A percentile compares a stretch with the other conserved stretches of the same genome.
These are phyloP conservation scores for Onychostruthus taczanowskii DNA, from an alignment of 2,113 vertebrate species.

Conservation along the genomic window DNA sequence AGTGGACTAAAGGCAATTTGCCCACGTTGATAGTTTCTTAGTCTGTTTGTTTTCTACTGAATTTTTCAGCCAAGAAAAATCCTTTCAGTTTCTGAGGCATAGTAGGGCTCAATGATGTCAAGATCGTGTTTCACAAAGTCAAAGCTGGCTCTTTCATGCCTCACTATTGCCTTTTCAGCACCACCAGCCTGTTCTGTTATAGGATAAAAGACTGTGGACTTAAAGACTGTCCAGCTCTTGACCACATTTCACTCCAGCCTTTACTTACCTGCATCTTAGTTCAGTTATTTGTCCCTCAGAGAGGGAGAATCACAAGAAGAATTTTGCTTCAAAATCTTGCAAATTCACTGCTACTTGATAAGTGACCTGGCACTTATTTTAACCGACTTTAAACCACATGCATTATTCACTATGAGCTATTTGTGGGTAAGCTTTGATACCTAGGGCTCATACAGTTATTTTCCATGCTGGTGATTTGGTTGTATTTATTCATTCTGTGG, in stretches of 20 bases:
- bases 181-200: neutral
- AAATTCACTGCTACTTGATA: neutral
- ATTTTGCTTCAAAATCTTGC: neutral
- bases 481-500: neutral
- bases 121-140: neutral
- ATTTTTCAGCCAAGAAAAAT: neutral
- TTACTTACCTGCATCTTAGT: neutral
- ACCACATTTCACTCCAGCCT: neutral
- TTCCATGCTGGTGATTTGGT: neutral
- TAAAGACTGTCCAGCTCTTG: neutral
- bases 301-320: neutral
- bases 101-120: neutral
- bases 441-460: neutral
- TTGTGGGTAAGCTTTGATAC: constrained; percentile 20
- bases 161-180: neutral
- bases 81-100: neutral
- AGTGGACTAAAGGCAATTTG: neutral
- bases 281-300: neutral
- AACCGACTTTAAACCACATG: neutral
- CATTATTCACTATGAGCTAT: constrained; percentile 40
- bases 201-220: neutral
- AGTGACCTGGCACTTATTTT: constrained; percentile 43
- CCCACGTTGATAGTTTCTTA: neutral
- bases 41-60: neutral
- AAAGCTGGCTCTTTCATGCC: neutral